Evolutionary conservation across 1,140 invertebrate species (phyloP), one percentile per base, ranked within the genome.

Genomic region (Sycobia sp.): DNA sequence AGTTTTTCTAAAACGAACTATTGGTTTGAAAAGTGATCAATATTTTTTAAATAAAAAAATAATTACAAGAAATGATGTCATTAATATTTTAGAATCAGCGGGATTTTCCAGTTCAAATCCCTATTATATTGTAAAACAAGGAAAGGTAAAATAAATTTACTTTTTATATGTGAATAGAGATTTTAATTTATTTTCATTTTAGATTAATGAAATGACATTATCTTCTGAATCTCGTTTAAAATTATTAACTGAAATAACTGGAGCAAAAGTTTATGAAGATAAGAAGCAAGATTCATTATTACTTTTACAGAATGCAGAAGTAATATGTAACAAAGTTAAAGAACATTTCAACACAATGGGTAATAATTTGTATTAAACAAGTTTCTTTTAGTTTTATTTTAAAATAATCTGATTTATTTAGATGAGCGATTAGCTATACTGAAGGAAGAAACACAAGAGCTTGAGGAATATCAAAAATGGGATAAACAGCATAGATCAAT

Each of bases 121-220:
- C 3, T 99, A 99, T 76, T 99, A 99, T 73, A 99, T 99, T 81
- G 98, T 99, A 0, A 99, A 99, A 82, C 98, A 99, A 79, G 98
- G 97, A 85, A 98, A 97, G 79, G 92, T 94, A 83, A n/a, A n/a
- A n/a, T n/a, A n/a, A n/a, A n/a, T n/a, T n/a, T n/a, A n/a, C n/a
- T n/a, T n/a, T n/a, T n/a, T n/a, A n/a, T n/a, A n/a, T n/a, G n/a
- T n/a, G n/a, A n/a, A n/a, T n/a, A n/a, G n/a, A n/a, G n/a, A n/a
- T n/a, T n/a, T n/a, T n/a, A n/a, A n/a, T n/a, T n/a, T 59, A 54
- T n/a, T 20, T 61, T 43, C 14, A n/a, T 43, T n/a, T 43, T 77
- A 98, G 90, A 99, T 99, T 67, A 99, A 98, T 82, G 96, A 99
- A 89, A 97, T 99, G 93, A 97, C 98, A 18, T 97, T 97, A 36